Percentiles rank a stretch among this genome's conserved stretches.
These are phyloP conservation scores for Homalodisca vitripennis DNA, from an alignment of 1,140 invertebrate genomes.

Conservation along the genomic window DNA sequence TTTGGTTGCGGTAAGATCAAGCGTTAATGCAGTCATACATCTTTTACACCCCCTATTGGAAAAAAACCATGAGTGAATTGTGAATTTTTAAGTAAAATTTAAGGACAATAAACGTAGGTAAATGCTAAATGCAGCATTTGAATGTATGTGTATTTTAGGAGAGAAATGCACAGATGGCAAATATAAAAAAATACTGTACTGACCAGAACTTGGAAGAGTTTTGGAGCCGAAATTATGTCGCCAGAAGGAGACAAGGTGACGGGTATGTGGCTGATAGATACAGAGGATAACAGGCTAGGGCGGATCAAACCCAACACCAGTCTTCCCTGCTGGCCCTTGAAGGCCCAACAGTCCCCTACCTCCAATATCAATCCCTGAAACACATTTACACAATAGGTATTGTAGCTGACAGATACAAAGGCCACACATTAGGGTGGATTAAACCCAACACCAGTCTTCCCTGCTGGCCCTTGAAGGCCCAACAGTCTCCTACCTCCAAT, in stretches of 20 bases:
- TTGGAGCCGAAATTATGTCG: not conserved
- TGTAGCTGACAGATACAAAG: too few relatives aligned
- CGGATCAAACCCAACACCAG: not conserved
- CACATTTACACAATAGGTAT: too few relatives aligned
- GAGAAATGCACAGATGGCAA: not conserved
- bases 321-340: not conserved
- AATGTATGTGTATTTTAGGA: not conserved
- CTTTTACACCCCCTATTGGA: not conserved
- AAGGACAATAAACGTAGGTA: not conserved
- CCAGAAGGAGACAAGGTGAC: not conserved
- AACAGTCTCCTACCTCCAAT: conserved; percentile 10
- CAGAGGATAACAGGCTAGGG: not conserved
- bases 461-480: not conserved
- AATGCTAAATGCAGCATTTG: not conserved
- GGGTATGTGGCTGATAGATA: conserved; percentile 11
- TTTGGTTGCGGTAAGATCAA: not conserved
- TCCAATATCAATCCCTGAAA: conserved; percentile 5
- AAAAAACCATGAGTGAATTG: not conserved
- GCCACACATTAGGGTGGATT: too few relatives aligned
- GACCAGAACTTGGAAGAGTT: not conserved
- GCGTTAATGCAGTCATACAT: not conserved
- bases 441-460: conserved; percentile 15
- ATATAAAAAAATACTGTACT: not conserved
- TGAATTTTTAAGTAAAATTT: not conserved
- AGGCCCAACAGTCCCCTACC: conserved; percentile 11